Evolutionary conservation across 2,113 vertebrate species (phyloP).

Genomic region (Aythya baeri): DNA sequence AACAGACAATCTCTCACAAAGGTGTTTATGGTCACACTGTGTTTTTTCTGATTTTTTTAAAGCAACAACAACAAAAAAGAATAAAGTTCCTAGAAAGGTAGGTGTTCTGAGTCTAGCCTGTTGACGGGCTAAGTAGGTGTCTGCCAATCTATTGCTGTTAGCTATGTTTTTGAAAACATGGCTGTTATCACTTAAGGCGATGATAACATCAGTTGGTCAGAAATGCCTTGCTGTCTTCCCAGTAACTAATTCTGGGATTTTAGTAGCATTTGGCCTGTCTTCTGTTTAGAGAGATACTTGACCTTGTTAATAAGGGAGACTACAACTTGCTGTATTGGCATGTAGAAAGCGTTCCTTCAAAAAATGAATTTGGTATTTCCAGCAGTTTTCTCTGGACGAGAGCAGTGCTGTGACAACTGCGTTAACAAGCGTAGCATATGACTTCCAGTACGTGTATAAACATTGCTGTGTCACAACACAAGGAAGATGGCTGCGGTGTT

Average conservation of each 20-base stretch:
- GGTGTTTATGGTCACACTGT: background rate
- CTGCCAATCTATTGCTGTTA: background rate
- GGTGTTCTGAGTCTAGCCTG: background rate
- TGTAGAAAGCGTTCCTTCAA: background rate
- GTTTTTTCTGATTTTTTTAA: background rate
- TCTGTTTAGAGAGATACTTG: background rate
- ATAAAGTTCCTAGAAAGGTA: background rate
- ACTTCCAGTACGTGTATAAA: background rate
- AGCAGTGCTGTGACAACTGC: background rate
- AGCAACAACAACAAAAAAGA: too few relatives aligned
- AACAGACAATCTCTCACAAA: background rate
- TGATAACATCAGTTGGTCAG: background rate
- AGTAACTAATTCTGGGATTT: background rate
- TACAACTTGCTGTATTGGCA: background rate
- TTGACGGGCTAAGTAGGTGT: background rate
- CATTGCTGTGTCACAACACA: background rate
- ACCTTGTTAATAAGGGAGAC: background rate
- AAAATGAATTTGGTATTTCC: background rate
- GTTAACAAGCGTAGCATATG: background rate
- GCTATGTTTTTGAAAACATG: background rate
- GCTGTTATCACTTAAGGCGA: background rate
- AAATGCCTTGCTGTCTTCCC: background rate
- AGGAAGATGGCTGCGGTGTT: background rate
- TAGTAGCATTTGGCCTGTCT: background rate
- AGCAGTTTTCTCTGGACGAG: background rate